phyloP scores from a whole-genome alignment of 2,888 invertebrate genomes.

The Agrotis puta region DNA sequence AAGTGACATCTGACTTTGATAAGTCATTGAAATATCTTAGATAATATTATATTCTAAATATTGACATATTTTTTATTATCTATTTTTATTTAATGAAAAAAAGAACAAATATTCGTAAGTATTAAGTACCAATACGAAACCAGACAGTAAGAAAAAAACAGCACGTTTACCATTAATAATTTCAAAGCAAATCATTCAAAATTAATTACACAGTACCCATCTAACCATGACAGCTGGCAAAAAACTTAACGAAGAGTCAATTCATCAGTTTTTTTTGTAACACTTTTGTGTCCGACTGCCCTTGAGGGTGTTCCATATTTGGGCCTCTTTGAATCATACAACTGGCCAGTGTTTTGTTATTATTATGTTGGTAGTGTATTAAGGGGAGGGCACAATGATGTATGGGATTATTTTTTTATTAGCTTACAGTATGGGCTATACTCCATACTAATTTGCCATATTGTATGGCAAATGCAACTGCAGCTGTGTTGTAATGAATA shows the following conservation, averaged over 20 bases:
- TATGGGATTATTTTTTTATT: conserved; percentile 6
- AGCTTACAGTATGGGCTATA: background rate
- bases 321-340: conserved; percentile 65
- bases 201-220: conserved; percentile 56
- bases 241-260: conserved; percentile 60
- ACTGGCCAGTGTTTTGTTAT: conserved; percentile 42
- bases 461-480: background rate
- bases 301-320: conserved; percentile 65
- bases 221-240: conserved; percentile 59
- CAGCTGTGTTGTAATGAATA: conserved; percentile 15
- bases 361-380: conserved; percentile 31
- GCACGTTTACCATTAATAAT: conserved; percentile 19
- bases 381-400: conserved; percentile 37
- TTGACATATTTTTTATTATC: no score
- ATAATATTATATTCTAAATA: no score
- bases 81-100: no score
- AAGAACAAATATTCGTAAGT: background rate
- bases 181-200: conserved; percentile 37
- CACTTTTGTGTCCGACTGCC: conserved; percentile 55
- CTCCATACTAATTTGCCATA: no score
- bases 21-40: no score
- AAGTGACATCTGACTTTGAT: background rate
- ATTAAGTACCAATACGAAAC: background rate
- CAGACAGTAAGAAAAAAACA: conserved; percentile 17
- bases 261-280: conserved; percentile 54